A percentile compares a stretch with the other conserved stretches of the same genome.
Evolutionary conservation across 2,888 invertebrate genomes (phyloP).

Genomic region (Patella depressa): DNA sequence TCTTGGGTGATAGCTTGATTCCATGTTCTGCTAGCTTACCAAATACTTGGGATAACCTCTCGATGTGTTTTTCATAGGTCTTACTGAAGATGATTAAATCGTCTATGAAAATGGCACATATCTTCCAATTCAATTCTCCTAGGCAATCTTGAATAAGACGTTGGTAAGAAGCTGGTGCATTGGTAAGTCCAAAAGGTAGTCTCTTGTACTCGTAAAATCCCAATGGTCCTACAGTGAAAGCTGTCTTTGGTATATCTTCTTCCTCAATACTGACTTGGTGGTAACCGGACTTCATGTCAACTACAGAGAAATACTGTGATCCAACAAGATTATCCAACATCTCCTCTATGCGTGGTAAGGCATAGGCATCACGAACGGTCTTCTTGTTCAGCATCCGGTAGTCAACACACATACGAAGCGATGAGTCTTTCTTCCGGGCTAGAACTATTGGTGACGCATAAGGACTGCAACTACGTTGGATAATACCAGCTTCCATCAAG

Average conservation of each 20-base stretch:
- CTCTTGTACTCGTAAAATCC: background rate
- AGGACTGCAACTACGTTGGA: background rate
- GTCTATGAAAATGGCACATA: conserved; percentile 1
- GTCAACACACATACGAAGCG: conserved; percentile 19
- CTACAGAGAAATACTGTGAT: conserved; percentile 2
- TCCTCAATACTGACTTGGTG: background rate
- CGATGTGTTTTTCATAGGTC: background rate
- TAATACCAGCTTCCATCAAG: background rate
- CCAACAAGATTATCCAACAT: conserved; percentile 16
- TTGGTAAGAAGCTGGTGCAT: background rate
- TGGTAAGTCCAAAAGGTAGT: background rate
- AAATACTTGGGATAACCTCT: too few relatives aligned
- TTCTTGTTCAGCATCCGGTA: conserved; percentile 16
- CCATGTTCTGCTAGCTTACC: background rate
- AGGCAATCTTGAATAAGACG: background rate
- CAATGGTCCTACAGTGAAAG: background rate
- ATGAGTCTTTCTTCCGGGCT: conserved; percentile 18
- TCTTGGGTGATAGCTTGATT: background rate
- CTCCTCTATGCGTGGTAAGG: conserved; percentile 20
- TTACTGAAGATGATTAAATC: background rate
- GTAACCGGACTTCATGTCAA: background rate
- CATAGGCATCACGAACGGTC: conserved; percentile 19
- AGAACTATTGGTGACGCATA: too few relatives aligned
- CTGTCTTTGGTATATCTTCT: conserved; percentile 7
- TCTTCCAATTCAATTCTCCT: background rate